Conservation (phyloP, 1,140 invertebrate genomes). For the Atta cephalotes region DNA sequence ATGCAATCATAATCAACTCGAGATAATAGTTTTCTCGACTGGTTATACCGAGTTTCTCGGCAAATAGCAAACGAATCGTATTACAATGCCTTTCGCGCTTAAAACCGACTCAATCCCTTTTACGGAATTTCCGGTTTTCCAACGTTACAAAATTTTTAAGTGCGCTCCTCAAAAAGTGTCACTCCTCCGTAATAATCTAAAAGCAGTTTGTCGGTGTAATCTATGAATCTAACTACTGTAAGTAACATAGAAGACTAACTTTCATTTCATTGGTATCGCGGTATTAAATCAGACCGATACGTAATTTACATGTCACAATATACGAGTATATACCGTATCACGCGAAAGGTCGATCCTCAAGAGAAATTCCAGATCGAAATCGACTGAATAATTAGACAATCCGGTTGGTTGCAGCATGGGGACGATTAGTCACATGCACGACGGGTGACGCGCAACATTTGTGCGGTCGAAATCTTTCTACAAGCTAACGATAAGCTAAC, state of each 20-base stretch:
- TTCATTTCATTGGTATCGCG: not conserved
- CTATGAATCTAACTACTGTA: constrained; percentile 2
- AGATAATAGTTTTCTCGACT: constrained; percentile 80
- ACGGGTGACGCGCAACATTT: constrained; percentile 67
- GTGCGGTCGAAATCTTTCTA: constrained; percentile 66
- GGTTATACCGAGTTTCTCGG: constrained; percentile 15
- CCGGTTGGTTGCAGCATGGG: constrained; percentile 75
- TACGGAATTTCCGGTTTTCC: constrained; percentile 18
- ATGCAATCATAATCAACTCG: constrained; percentile 84
- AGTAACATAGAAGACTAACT: not conserved
- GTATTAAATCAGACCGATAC: constrained; percentile 1
- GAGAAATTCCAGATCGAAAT: constrained; percentile 75
- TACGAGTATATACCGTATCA: not conserved
- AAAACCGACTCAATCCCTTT: not conserved
- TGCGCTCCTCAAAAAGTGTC: not conserved
- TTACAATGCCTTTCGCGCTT: constrained; percentile 5
- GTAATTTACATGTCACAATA: constrained; percentile 24
- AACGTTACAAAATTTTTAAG: not conserved
- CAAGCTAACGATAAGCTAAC: constrained; percentile 57
- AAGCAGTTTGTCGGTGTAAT: not conserved
- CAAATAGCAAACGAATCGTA: not conserved
- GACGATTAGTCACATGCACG: constrained; percentile 81
- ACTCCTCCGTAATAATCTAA: not conserved
- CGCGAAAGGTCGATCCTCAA: constrained; percentile 34
- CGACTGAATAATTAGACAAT: constrained; percentile 81